Conservation (phyloP, 2,113 vertebrate genomes). For the Craseonycteris thonglongyai region DNA sequence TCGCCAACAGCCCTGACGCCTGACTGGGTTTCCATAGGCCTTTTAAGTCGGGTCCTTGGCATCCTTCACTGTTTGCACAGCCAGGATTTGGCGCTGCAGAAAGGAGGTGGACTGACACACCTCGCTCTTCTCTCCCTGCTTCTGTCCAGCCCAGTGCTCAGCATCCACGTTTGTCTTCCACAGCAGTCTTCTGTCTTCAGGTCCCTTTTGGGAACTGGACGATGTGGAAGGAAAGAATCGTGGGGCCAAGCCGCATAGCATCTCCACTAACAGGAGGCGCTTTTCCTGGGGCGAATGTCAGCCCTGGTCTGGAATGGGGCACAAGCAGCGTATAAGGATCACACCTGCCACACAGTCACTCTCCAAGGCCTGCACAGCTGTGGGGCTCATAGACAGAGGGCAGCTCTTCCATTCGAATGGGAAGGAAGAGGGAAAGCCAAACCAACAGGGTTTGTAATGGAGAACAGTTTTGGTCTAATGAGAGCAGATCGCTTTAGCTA, state of each 20-base stretch:
- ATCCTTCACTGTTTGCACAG: background rate
- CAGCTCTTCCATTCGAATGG: background rate
- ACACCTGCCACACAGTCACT: background rate
- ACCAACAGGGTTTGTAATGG: background rate
- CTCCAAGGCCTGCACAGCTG: rapidly evolving
- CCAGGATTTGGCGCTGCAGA: background rate
- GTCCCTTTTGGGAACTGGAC: background rate
- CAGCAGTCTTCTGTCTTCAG: background rate
- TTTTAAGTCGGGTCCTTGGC: background rate
- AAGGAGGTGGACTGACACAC: background rate
- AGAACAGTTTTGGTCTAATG: background rate
- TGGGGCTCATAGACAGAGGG: background rate
- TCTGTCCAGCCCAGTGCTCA: background rate
- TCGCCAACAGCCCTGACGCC: background rate
- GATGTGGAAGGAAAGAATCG: background rate
- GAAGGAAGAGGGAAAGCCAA: background rate
- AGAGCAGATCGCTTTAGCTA: background rate
- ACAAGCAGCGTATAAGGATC: background rate
- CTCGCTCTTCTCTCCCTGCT: background rate
- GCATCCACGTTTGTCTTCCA: rapidly evolving
- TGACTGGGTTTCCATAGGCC: background rate
- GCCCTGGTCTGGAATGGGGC: rapidly evolving
- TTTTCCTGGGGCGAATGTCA: background rate
- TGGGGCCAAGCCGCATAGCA: rapidly evolving
- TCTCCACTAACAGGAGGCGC: background rate